Evolutionary conservation across 2,888 invertebrate species (phyloP), one percentile per base, ranked within the genome.

Genomic region (Trilocha varians): DNA sequence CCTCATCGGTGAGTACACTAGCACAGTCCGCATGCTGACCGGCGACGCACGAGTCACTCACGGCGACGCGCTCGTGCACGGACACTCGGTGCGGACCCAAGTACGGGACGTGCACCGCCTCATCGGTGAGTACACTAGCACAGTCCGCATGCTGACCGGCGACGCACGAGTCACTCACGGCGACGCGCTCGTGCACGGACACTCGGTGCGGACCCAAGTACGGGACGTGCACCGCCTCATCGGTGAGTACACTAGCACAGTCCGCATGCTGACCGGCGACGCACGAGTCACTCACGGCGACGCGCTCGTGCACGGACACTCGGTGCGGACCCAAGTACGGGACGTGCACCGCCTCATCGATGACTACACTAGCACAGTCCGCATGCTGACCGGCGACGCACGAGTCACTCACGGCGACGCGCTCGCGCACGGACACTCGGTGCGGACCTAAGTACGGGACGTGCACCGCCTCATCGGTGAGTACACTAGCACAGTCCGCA

Each of bases 91-190:
- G 42, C 79, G 87, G 51, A 76, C 73, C 2, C 68, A 87, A n/a
- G 72, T 90, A 59, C 88, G 88, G 13, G 14, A 36, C 15, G 3
- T 18, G n/a, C 15, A 3, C 4, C 4, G 13, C 6, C 8, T 25
- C 18, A 13, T 90, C 42, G 89, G 90, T 87, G 45, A 63, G 62
- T 52, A 16, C 14, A 25, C 5, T 14, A 91, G 91, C 33, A 96
- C 96, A 1, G 97, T 97, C 70, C 92, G 92, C 70, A 95, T 95
- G 92, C 82, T 96, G 60, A 95, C 95, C 0, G 96, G 96, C 2
- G 95, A 94, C 68, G 89, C 91, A 52, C 80, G 71, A 34, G 88
- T 93, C 37, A 88, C 90, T 0, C 78, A 76, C 39, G 95, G 95
- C 0, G 88, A 91, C 50, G 93, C 91, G 0, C 91, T 86, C 79